Conservation (phyloP, 1,140 invertebrate genomes). For the Aphaenogaster ashmeadi region DNA sequence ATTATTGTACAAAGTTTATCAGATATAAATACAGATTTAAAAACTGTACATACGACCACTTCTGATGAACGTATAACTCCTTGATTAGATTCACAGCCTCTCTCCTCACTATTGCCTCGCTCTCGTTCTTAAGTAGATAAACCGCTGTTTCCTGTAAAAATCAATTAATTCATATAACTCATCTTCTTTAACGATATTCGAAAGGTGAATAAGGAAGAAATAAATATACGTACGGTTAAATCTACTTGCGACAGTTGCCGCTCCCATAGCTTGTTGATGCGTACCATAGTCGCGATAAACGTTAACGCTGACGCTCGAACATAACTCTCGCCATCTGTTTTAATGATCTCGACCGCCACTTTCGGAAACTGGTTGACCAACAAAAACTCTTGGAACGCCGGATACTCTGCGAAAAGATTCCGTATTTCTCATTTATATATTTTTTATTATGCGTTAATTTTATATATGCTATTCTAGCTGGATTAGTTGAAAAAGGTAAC, state of each 20-base stretch:
- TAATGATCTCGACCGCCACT: constrained; percentile 89
- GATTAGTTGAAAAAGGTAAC: constrained; percentile 1
- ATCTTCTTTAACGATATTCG: not conserved
- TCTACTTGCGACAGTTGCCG: constrained; percentile 88
- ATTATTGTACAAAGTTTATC: constrained; percentile 28
- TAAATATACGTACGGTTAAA: constrained; percentile 88
- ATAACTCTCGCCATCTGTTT: constrained; percentile 90
- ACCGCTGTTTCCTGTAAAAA: constrained; percentile 90
- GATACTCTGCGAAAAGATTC: constrained; percentile 89
- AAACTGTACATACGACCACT: constrained; percentile 87
- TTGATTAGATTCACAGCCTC: constrained; percentile 90
- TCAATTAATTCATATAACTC: constrained; percentile 19
- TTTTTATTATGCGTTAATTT: not conserved
- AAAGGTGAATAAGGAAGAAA: not conserved
- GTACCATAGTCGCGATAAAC: constrained; percentile 90
- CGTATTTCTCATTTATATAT: not conserved
- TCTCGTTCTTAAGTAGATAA: constrained; percentile 89
- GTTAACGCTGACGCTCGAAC: constrained; percentile 91
- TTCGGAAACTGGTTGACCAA: constrained; percentile 90
- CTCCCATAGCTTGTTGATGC: constrained; percentile 90
- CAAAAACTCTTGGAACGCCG: constrained; percentile 92
- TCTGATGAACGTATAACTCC: constrained; percentile 90
- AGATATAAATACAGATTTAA: constrained; percentile 3
- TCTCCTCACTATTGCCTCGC: constrained; percentile 91
- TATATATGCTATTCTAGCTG: not conserved